Percentiles rank a stretch among this genome's conserved stretches.
phyloP scores from a whole-genome alignment of 2,113 vertebrate species.

The Calidris pygmaea region DNA sequence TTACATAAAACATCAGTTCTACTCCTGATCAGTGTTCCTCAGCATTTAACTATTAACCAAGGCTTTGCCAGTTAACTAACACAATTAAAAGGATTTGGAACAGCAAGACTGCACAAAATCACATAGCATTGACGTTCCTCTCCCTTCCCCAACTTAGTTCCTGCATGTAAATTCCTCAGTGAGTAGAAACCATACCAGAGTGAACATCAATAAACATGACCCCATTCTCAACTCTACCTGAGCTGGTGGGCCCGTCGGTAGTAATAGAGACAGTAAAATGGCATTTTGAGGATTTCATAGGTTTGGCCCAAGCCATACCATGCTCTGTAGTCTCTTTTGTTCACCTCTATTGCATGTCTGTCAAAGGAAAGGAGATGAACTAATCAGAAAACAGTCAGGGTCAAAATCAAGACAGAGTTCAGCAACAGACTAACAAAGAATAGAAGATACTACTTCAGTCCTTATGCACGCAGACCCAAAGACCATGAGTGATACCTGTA shows the following conservation, averaged over 20 bases:
- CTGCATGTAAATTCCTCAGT: neutral
- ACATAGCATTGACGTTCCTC: neutral
- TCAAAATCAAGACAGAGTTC: neutral
- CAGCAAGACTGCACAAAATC: neutral
- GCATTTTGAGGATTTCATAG: slow-evolving; percentile 99
- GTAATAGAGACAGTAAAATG: slow-evolving; percentile 98
- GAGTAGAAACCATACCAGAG: neutral
- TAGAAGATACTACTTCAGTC: neutral
- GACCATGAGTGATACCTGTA: slow-evolving; percentile 77
- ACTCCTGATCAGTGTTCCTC: neutral
- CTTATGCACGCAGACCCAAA: neutral
- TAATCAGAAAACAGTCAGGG: neutral
- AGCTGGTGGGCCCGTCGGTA: slow-evolving; percentile 97
- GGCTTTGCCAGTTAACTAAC: neutral
- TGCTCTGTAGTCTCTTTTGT: slow-evolving; percentile 96
- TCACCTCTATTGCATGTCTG: slow-evolving; percentile 98
- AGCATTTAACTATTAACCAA: neutral
- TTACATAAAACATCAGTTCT: neutral
- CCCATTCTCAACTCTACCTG: slow-evolving; percentile 75
- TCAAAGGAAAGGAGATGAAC: slow-evolving; percentile 8
- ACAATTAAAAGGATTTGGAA: neutral
- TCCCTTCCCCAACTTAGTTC: neutral
- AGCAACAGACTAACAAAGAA: neutral
- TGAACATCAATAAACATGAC: neutral
- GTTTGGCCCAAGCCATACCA: slow-evolving; percentile 99